A percentile compares a stretch with the other conserved stretches of the same genome.
phyloP scores from a whole-genome alignment of 2,888 invertebrate genomes.

The Lucinisca nassula region DNA sequence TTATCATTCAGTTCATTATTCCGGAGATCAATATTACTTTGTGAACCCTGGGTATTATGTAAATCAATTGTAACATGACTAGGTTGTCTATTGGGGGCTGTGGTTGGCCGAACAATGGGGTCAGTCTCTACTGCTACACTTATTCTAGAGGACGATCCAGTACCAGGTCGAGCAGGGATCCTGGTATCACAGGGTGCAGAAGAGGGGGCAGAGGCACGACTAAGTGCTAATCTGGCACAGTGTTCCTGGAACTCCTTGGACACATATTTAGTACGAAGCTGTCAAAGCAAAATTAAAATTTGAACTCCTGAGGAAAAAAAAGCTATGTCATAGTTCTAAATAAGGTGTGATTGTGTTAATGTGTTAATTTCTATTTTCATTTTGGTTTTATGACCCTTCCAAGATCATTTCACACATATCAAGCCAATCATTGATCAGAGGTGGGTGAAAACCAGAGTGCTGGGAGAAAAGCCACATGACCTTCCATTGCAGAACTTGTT shows the following conservation, averaged over 20 bases:
- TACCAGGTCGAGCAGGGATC: conserved; percentile 43
- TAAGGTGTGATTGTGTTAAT: too few species aligned
- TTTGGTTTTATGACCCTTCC: too few species aligned
- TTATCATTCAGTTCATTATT: background rate
- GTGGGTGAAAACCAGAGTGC: too few species aligned
- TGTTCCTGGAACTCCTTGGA: conserved; percentile 52
- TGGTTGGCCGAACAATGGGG: conserved; percentile 23
- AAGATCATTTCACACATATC: too few species aligned
- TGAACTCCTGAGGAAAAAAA: too few species aligned
- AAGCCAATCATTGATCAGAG: too few species aligned
- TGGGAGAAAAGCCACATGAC: too few species aligned
- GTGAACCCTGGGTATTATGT: background rate
- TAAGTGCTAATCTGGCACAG: conserved; percentile 61
- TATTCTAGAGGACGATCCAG: conserved; percentile 33
- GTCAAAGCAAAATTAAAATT: too few species aligned
- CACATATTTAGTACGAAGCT: conserved; percentile 29
- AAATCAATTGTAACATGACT: background rate
- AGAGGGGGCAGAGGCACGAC: conserved; percentile 53
- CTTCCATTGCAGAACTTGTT: too few species aligned
- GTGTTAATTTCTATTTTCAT: too few species aligned
- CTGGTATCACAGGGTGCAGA: conserved; percentile 65
- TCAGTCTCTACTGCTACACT: background rate
- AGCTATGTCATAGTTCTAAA: too few species aligned
- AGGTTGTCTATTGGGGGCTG: conserved; percentile 36
- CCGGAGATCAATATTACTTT: background rate